Evolutionary conservation across 2,888 invertebrate genomes (phyloP), one percentile per base, ranked within the genome.

Genomic region (Hydropsyche betteni): DNA sequence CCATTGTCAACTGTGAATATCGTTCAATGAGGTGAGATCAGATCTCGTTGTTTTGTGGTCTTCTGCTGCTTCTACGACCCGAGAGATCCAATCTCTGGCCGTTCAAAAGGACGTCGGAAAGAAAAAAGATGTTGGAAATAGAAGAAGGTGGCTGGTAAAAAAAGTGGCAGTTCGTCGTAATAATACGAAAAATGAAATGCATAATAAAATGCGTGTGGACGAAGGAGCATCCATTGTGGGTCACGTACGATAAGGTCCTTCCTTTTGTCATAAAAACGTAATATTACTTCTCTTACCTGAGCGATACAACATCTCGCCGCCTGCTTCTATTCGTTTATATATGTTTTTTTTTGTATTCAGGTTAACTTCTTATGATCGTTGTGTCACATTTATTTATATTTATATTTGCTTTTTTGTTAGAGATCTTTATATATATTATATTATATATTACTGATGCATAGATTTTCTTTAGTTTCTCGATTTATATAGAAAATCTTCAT

Each of bases 181-280:
- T 70, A 70, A 53, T 70, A 70, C 70, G 70, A 70, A 72, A 70
- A 72, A 72, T 44, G 55, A 58, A 72, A 72, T 55, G 55, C 72
- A 72, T 38, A 72, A 72, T 72, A 72, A 72, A 72, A 70, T 70
- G 70, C 33, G n/a, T 69, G 70, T 64, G 44, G 61, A 68, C 61
- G 73, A 77, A 61, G 70, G 61, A 75, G 74, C 71, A 38, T 55
- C 69, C 75, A 72, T 78, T 78, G 75, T 78, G 78, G 75, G 78
- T 78, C 78, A 78, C 78, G 78, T 78, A 74, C 71, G 68, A 71
- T 74, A 74, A 61, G 64, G 75, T 55, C 74, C 74, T 75, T 78
- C 76, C 77, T 75, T 76, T 78, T 78, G 78, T 78, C 74, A 71
- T 76, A 75, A 78, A 76, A 76, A 69, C 76, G 75, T 58, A 74